Percentiles rank a stretch among this genome's conserved stretches.
Conservation (phyloP, 2,113 vertebrate genomes). For the Sceloporus undulatus region DNA sequence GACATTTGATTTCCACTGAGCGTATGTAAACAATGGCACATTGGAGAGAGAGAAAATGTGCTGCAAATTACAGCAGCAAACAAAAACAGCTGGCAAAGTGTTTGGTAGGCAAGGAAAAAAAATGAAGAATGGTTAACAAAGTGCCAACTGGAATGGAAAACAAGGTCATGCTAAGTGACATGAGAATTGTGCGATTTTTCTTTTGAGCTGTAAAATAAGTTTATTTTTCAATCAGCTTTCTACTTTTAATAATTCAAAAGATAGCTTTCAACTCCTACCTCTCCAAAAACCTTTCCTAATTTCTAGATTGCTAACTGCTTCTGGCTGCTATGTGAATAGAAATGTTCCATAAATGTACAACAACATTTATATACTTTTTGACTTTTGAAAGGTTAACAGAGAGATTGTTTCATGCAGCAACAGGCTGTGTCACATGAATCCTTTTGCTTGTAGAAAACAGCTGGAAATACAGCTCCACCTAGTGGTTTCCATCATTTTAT, state of each 20-base stretch:
- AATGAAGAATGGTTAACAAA: slow-evolving; percentile 61
- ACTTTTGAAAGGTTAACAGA: slow-evolving; percentile 18
- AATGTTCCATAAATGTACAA: background rate
- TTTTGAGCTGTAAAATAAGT: slow-evolving; percentile 41
- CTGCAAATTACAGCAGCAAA: slow-evolving; percentile 70
- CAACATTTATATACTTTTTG: background rate
- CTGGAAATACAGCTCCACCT: background rate
- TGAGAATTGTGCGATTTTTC: slow-evolving; percentile 40
- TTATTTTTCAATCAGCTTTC: slow-evolving; percentile 24
- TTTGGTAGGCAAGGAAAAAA: slow-evolving; percentile 57
- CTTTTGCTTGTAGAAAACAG: background rate
- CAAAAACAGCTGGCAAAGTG: slow-evolving; percentile 62
- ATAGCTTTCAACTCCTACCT: background rate
- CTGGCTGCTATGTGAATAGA: background rate
- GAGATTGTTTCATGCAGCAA: slow-evolving; percentile 12
- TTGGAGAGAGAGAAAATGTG: slow-evolving; percentile 45
- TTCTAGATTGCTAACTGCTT: background rate
- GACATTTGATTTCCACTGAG: slow-evolving; percentile 72
- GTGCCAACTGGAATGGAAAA: slow-evolving; percentile 55
- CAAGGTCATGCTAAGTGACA: slow-evolving; percentile 48
- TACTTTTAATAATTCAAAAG: slow-evolving; percentile 7
- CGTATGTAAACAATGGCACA: slow-evolving; percentile 61
- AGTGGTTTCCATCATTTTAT: background rate
- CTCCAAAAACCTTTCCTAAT: background rate
- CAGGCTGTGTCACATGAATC: background rate